These are phyloP conservation scores for Mesochorus sp. DNA, from an alignment of 2,888 invertebrate genomes.

Conservation along the genomic window DNA sequence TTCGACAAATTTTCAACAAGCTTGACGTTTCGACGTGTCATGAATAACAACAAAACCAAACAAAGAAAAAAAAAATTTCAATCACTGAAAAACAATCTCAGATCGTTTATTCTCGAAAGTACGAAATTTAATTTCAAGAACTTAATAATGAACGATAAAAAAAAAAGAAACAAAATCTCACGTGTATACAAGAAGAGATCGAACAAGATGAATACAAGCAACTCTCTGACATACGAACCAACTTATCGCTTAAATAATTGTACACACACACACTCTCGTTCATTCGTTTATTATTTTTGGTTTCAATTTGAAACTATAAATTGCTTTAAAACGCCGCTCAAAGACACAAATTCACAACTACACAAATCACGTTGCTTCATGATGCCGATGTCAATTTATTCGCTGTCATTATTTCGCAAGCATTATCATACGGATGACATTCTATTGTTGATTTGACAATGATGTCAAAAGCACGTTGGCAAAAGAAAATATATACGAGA, in stretches of 20 bases:
- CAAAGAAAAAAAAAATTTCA: too few species aligned
- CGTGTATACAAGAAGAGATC: conserved; percentile 20
- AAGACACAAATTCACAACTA: too few species aligned
- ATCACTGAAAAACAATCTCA: too few species aligned
- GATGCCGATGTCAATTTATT: conserved; percentile 62
- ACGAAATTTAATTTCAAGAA: not conserved
- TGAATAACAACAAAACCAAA: too few species aligned
- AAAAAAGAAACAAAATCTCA: not conserved
- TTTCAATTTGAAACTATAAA: conserved; percentile 30
- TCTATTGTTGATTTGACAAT: conserved; percentile 61
- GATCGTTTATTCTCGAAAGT: too few species aligned
- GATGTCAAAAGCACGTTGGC: conserved; percentile 63
- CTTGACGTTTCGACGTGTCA: too few species aligned
- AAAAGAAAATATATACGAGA: not conserved
- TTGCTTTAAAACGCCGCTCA: conserved; percentile 55
- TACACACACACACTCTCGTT: conserved; percentile 50
- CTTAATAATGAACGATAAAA: not conserved
- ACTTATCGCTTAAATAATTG: conserved; percentile 54
- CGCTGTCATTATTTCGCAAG: conserved; percentile 77
- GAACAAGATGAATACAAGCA: conserved; percentile 47
- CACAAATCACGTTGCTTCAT: conserved; percentile 70
- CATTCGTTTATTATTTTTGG: conserved; percentile 45
- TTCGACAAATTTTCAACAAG: too few species aligned
- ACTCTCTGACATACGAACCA: conserved; percentile 41
- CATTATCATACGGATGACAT: conserved; percentile 79